Conservation (phyloP, 2,113 vertebrate species). For the Lucifuga dentata region DNA sequence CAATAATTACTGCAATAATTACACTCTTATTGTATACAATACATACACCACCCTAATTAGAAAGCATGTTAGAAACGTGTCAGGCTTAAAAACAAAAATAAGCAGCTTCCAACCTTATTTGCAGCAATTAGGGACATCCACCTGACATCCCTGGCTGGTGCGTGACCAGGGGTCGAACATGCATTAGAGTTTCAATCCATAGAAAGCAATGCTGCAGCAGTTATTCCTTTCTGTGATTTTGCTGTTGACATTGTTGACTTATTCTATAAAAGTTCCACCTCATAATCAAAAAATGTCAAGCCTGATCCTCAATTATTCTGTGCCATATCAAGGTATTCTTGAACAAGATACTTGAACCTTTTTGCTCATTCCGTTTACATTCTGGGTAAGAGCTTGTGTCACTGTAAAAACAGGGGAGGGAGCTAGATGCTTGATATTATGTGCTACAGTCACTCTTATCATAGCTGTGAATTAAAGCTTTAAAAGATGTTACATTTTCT, state of each 20-base stretch:
- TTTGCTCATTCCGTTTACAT: constrained; percentile 28
- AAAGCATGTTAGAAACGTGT: too few relatives aligned
- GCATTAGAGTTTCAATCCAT: constrained; percentile 46
- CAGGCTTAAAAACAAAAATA: too few relatives aligned
- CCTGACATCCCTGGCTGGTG: too few relatives aligned
- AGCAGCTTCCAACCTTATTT: too few relatives aligned
- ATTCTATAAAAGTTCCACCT: too few relatives aligned
- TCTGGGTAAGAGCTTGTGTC: constrained; percentile 15
- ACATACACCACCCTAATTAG: too few relatives aligned
- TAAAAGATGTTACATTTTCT: constrained; percentile 29
- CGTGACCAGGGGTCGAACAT: constrained; percentile 36
- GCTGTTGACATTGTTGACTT: constrained; percentile 38
- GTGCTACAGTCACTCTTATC: constrained; percentile 25
- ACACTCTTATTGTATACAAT: too few relatives aligned
- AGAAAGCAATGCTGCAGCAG: constrained; percentile 44
- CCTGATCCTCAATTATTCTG: constrained; percentile 25
- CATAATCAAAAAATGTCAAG: constrained; percentile 53
- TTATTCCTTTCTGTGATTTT: constrained; percentile 53
- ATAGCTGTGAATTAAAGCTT: constrained; percentile 33
- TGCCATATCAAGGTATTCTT: constrained; percentile 10
- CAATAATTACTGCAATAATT: too few relatives aligned
- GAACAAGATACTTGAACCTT: constrained; percentile 4
- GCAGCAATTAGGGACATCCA: too few relatives aligned
- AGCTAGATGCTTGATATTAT: constrained; percentile 14
- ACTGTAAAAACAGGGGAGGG: constrained; percentile 16